These are phyloP conservation scores for Chirona hameri DNA, from an alignment of 2,888 invertebrate genomes.

Conservation along the genomic window DNA sequence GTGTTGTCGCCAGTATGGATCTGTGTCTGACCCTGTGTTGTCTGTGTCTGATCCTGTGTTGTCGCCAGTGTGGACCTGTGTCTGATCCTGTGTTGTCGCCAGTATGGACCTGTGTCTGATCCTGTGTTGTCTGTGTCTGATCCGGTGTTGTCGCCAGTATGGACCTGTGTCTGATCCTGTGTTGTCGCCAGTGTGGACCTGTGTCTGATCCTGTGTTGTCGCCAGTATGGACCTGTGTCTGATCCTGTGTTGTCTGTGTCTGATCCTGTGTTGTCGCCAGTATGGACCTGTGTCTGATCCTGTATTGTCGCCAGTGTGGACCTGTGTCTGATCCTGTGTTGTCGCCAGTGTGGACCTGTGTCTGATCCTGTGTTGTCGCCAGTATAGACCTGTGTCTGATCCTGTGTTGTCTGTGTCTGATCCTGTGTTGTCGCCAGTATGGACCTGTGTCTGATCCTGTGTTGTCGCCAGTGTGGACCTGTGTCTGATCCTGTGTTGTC, in stretches of 20 bases:
- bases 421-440: slow-evolving; percentile 52
- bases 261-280: too few species aligned
- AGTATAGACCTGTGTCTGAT: too few species aligned
- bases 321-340: slow-evolving; percentile 50
- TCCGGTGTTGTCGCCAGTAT: background rate
- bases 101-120: slow-evolving; percentile 61
- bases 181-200: slow-evolving; percentile 60
- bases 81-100: slow-evolving; percentile 31
- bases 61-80: background rate
- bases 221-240: too few species aligned
- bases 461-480: too few species aligned
- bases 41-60: too few species aligned
- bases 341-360: too few species aligned
- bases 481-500: too few species aligned
- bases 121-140: too few species aligned
- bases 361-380: too few species aligned
- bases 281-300: slow-evolving; percentile 2
- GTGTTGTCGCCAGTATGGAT: slow-evolving; percentile 55
- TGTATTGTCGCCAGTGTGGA: slow-evolving; percentile 55
- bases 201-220: too few species aligned
- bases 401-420: background rate
- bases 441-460: too few species aligned
- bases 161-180: slow-evolving; percentile 23
- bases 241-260: too few species aligned
- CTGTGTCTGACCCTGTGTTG: slow-evolving; percentile 49